Conservation (phyloP, 2,888 invertebrate species). For the Baccha elongata region DNA sequence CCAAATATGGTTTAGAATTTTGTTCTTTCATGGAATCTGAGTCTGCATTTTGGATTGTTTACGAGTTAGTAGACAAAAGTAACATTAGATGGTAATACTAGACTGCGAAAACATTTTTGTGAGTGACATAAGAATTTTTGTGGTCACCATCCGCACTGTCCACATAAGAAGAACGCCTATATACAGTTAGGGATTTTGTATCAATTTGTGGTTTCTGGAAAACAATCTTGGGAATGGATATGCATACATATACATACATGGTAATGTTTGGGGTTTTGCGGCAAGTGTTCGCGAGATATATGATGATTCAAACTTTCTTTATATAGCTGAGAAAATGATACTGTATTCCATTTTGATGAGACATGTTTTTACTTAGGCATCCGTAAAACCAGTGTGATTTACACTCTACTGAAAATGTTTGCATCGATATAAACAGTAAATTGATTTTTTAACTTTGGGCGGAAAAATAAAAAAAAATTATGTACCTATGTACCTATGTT, state of each 20-base stretch:
- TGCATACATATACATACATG: slow-evolving; percentile 21
- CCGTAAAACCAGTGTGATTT: too few species aligned
- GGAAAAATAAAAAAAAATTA: too few species aligned
- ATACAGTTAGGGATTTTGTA: slow-evolving; percentile 49
- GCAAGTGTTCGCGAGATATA: slow-evolving; percentile 64
- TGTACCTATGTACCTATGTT: too few species aligned
- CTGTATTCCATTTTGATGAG: too few species aligned
- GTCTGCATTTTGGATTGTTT: slow-evolving; percentile 13
- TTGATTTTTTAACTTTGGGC: too few species aligned
- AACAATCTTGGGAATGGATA: slow-evolving; percentile 49
- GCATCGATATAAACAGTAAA: too few species aligned
- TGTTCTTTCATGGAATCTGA: slow-evolving; percentile 28
- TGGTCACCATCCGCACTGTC: slow-evolving; percentile 33
- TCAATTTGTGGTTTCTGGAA: slow-evolving; percentile 65
- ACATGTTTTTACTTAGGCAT: too few species aligned
- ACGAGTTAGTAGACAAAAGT: background rate
- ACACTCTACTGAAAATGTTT: too few species aligned
- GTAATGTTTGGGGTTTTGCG: slow-evolving; percentile 34
- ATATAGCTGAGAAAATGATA: too few species aligned
- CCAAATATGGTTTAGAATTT: slow-evolving; percentile 63
- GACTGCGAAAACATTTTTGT: slow-evolving; percentile 42
- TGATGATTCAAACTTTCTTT: slow-evolving; percentile 54
- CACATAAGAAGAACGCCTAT: slow-evolving; percentile 42
- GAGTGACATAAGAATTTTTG: slow-evolving; percentile 57
- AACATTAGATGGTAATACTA: slow-evolving; percentile 50